Percentiles rank a stretch among this genome's conserved stretches.
These are phyloP conservation scores for Sciurus vulgaris DNA, from an alignment of 2,797 vertebrate genomes.

Conservation along the genomic window DNA sequence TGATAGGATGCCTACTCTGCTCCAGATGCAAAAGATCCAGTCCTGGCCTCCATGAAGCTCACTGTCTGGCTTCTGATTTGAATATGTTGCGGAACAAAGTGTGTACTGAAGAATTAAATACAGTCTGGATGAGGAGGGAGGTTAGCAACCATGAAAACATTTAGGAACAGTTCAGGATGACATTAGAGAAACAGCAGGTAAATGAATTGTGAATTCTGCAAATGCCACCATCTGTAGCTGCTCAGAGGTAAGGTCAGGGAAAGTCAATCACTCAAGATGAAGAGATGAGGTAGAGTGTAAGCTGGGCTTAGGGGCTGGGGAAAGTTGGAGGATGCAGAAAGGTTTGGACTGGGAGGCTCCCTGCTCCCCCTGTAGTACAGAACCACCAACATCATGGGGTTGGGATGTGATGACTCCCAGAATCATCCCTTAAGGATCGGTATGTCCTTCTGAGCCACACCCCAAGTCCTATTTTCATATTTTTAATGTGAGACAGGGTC, in stretches of 20 bases:
- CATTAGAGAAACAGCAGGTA: slow-evolving; percentile 18
- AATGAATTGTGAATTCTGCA: slow-evolving; percentile 8
- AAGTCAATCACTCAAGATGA: not conserved
- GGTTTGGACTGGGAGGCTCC: not conserved
- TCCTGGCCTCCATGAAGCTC: not conserved
- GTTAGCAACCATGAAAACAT: not conserved
- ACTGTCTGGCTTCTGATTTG: slow-evolving; percentile 4
- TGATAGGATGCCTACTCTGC: not conserved
- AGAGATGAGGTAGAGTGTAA: not conserved
- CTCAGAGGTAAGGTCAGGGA: not conserved
- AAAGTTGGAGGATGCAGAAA: not conserved
- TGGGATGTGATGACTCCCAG: not conserved
- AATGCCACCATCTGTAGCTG: not conserved
- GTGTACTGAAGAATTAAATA: slow-evolving; percentile 50
- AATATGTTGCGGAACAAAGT: slow-evolving; percentile 38
- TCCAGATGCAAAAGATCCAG: not conserved
- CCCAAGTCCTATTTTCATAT: too few species aligned
- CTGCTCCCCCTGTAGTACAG: not conserved
- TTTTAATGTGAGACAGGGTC: too few species aligned
- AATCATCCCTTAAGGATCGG: not conserved
- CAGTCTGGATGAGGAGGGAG: not conserved
- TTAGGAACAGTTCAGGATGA: slow-evolving; percentile 46
- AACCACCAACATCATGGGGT: not conserved
- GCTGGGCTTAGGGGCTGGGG: not conserved
- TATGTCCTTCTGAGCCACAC: too few species aligned